A percentile compares a stretch with the other conserved stretches of the same genome.
phyloP scores from a whole-genome alignment of 2,113 vertebrate species.

The Actenoides lindsayi region DNA sequence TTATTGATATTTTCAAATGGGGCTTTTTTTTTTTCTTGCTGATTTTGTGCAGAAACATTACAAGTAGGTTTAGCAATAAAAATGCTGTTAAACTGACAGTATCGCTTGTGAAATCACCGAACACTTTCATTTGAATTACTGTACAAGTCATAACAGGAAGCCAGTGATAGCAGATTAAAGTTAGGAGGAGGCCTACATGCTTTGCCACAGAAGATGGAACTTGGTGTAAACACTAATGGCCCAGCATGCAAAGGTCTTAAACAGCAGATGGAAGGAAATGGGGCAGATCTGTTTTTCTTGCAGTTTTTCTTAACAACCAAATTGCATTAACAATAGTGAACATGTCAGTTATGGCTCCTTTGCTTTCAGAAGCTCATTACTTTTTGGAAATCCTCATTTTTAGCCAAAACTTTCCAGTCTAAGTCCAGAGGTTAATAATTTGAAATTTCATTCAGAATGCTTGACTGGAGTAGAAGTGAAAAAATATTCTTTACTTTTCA shows the following conservation, averaged over 20 bases:
- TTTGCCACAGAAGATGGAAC: neutral
- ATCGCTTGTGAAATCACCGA: neutral
- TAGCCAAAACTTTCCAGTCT: neutral
- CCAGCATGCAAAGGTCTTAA: neutral
- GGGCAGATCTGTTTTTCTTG: neutral
- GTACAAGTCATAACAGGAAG: constrained; percentile 17
- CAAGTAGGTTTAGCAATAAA: neutral
- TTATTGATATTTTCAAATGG: neutral
- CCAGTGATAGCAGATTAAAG: neutral
- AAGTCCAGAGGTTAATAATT: neutral
- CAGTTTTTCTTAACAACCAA: neutral
- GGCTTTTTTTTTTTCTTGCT: neutral
- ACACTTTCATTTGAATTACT: neutral
- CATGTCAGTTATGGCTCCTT: neutral
- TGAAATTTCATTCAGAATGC: neutral
- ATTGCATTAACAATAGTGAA: neutral
- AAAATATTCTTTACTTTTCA: neutral
- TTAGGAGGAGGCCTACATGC: neutral
- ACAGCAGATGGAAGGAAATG: neutral
- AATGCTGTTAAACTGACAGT: neutral
- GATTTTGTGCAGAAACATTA: neutral
- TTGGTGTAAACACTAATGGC: neutral
- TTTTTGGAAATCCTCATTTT: neutral
- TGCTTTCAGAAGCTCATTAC: neutral
- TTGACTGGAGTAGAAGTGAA: neutral